Percentiles rank a stretch among this genome's conserved stretches.
Conservation (phyloP, 2,113 vertebrate genomes). For the Alouatta palliata region DNA sequence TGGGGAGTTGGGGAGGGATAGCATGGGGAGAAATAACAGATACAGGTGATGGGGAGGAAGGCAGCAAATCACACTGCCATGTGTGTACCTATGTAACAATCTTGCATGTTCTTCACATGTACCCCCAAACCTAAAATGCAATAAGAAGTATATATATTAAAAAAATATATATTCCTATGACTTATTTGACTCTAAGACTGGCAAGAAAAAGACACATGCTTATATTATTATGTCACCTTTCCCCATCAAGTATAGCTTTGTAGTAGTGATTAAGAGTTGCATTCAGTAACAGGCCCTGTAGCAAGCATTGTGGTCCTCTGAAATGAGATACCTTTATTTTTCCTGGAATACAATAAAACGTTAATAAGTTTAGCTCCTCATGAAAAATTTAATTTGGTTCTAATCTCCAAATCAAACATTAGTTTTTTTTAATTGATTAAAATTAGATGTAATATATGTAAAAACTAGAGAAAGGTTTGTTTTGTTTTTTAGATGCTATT, state of each 20-base stretch:
- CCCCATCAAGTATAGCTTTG: not conserved
- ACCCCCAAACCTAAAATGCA: no score
- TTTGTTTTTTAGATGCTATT: not conserved
- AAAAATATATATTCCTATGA: no score
- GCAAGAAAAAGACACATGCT: not conserved
- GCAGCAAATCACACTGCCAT: no score
- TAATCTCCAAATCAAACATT: not conserved
- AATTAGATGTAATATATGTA: not conserved
- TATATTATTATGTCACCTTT: not conserved
- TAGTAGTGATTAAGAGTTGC: not conserved
- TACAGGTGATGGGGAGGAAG: no score
- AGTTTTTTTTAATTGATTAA: not conserved
- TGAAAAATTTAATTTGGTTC: not conserved
- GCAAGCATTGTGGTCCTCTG: not conserved
- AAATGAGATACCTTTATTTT: not conserved
- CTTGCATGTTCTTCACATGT: no score
- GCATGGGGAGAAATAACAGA: no score
- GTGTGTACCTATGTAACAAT: no score
- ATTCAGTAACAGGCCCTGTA: not conserved
- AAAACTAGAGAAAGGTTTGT: not conserved
- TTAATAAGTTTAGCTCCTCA: not conserved
- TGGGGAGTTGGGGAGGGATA: no score
- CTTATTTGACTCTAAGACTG: slow-evolving; percentile 32
- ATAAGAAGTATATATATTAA: no score
- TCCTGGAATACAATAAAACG: not conserved